phyloP scores from a whole-genome alignment of 2,113 vertebrate species.

The Cynoglossus semilaevis region DNA sequence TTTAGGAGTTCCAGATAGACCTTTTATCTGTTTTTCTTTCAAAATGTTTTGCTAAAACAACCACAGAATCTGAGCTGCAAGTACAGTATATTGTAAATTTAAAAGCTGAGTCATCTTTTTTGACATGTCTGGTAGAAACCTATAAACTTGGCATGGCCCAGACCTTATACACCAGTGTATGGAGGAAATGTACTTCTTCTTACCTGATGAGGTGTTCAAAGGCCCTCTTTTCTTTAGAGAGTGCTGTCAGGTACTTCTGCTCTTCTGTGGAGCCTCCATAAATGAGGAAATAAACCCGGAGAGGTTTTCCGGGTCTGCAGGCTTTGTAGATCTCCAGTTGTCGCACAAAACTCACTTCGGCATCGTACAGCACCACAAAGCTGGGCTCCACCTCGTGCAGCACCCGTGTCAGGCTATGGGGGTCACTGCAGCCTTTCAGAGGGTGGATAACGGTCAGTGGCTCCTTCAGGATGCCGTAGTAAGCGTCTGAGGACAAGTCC shows the following conservation, averaged over 20 bases:
- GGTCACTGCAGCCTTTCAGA: constrained; percentile 86
- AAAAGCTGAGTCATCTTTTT: no score
- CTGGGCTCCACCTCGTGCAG: constrained; percentile 89
- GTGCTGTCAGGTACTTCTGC: constrained; percentile 90
- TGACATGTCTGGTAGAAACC: no score
- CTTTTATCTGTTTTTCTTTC: no score
- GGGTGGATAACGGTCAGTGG: constrained; percentile 91
- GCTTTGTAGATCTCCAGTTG: constrained; percentile 95
- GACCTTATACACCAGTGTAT: no score
- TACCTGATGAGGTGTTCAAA: constrained; percentile 98
- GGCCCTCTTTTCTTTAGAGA: constrained; percentile 93
- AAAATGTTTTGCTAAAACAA: no score
- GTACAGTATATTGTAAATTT: no score
- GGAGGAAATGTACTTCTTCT: neutral
- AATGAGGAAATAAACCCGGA: constrained; percentile 96
- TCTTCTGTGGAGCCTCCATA: constrained; percentile 96
- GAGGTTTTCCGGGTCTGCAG: constrained; percentile 83
- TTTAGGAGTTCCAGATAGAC: no score
- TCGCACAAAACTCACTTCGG: constrained; percentile 89
- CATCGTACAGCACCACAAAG: constrained; percentile 90
- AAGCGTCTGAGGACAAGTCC: constrained; percentile 85
- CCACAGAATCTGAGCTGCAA: no score
- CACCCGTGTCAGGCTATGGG: constrained; percentile 87
- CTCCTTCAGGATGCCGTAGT: constrained; percentile 87
- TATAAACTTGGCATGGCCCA: no score